These are phyloP conservation scores for Sarcoramphus papa DNA, from an alignment of 2,797 vertebrate genomes.

Conservation along the genomic window DNA sequence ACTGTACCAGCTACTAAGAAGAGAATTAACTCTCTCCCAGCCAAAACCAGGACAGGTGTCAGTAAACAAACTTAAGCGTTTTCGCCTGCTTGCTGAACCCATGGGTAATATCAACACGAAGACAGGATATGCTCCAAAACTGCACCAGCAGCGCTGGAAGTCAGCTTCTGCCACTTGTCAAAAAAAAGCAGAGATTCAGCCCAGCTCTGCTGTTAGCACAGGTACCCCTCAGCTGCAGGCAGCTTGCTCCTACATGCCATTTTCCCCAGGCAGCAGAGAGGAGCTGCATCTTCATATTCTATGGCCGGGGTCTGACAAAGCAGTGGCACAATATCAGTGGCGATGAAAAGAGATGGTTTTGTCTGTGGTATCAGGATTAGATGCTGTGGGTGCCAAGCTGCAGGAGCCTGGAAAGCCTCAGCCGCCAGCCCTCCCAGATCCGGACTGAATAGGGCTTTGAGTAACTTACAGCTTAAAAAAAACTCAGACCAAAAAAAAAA, in stretches of 20 bases:
- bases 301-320: accelerated
- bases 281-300: background rate
- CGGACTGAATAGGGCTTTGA: background rate
- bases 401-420: background rate
- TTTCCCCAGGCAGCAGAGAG: background rate
- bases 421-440: background rate
- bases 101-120: accelerated
- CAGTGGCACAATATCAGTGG: background rate
- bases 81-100: background rate
- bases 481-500: background rate
- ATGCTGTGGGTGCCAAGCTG: background rate
- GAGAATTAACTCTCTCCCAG: too few species aligned
- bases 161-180: background rate
- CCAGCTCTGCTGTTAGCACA: background rate
- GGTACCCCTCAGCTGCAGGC: background rate
- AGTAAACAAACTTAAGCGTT: background rate
- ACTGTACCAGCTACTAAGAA: too few species aligned
- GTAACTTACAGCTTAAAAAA: background rate
- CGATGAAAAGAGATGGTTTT: background rate
- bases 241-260: background rate
- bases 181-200: background rate
- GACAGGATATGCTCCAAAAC: background rate
- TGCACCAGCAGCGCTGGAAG: accelerated
- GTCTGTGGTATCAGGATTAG: background rate
- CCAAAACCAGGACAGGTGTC: background rate